Conservation (phyloP, 1,140 invertebrate species). For the Panagrolaimus sp. region DNA sequence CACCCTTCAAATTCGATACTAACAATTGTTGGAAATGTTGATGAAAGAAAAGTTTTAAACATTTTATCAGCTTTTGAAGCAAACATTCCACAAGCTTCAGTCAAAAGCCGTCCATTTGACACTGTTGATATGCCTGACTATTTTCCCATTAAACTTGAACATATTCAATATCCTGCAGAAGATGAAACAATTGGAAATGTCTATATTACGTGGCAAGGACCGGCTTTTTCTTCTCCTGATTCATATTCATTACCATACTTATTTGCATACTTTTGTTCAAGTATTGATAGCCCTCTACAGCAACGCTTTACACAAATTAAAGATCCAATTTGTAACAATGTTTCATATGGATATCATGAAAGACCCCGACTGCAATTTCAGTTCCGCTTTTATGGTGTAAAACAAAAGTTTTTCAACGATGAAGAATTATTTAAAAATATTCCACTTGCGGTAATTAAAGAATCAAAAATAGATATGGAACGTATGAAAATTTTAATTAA, state of each 20-base stretch:
- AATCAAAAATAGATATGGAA: slow-evolving; percentile 69
- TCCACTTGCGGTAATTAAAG: slow-evolving; percentile 19
- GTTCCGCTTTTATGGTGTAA: slow-evolving; percentile 72
- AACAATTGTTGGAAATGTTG: slow-evolving; percentile 75
- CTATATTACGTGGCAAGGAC: slow-evolving; percentile 17
- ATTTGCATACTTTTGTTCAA: slow-evolving; percentile 75
- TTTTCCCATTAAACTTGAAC: slow-evolving; percentile 60
- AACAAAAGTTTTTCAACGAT: slow-evolving; percentile 65
- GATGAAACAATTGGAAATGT: slow-evolving; percentile 12
- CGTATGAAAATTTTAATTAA: slow-evolving; percentile 70
- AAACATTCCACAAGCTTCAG: slow-evolving; percentile 60
- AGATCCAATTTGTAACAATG: slow-evolving; percentile 73
- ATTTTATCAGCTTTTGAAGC: slow-evolving; percentile 58
- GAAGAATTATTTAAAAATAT: slow-evolving; percentile 61
- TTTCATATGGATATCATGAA: slow-evolving; percentile 59
- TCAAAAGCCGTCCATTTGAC: slow-evolving; percentile 64
- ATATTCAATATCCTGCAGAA: slow-evolving; percentile 65
- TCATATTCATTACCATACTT: slow-evolving; percentile 63
- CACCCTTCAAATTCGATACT: slow-evolving; percentile 79
- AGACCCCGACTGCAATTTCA: slow-evolving; percentile 63
- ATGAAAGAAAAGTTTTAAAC: slow-evolving; percentile 70
- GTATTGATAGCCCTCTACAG: slow-evolving; percentile 75
- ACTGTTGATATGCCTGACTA: slow-evolving; percentile 65
- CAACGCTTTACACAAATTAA: slow-evolving; percentile 75
- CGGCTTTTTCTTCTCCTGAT: background rate